A percentile compares a stretch with the other conserved stretches of the same genome.
Evolutionary conservation across 2,888 invertebrate genomes (phyloP).

Genomic region (Noctua janthina): DNA sequence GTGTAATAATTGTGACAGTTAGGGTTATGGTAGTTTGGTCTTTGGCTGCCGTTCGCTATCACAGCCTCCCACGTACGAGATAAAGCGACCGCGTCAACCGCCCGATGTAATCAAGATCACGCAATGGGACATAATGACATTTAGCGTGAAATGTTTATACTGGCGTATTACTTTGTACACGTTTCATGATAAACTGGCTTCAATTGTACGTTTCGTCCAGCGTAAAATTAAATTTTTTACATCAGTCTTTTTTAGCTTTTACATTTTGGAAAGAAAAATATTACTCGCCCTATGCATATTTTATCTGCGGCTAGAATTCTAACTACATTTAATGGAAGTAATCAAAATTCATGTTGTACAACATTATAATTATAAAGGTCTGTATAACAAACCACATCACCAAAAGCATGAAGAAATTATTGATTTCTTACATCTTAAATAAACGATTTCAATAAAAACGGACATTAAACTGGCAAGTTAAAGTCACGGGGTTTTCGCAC

Average conservation of each 20-base stretch:
- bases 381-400: neutral
- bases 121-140: slow-evolving; percentile 60
- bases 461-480: slow-evolving; percentile 9
- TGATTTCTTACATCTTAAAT: slow-evolving; percentile 11
- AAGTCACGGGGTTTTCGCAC: slow-evolving; percentile 26
- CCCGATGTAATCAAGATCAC: slow-evolving; percentile 68
- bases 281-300: slow-evolving; percentile 1
- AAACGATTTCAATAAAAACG: slow-evolving; percentile 16
- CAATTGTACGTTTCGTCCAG: slow-evolving; percentile 4
- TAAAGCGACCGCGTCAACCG: slow-evolving; percentile 63
- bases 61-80: slow-evolving; percentile 50
- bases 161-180: slow-evolving; percentile 34
- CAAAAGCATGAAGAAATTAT: neutral
- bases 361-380: neutral
- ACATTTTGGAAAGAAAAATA: neutral
- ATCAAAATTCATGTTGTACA: neutral
- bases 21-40: slow-evolving; percentile 50
- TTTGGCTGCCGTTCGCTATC: slow-evolving; percentile 36
- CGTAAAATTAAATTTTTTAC: slow-evolving; percentile 4
- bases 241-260: neutral
- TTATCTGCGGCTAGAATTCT: neutral
- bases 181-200: slow-evolving; percentile 33
- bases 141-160: slow-evolving; percentile 56
- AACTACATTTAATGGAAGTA: neutral
- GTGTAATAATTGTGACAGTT: slow-evolving; percentile 60